These are phyloP conservation scores for Didymodactylos carnosus DNA, from an alignment of 2,888 invertebrate genomes.

Conservation along the genomic window DNA sequence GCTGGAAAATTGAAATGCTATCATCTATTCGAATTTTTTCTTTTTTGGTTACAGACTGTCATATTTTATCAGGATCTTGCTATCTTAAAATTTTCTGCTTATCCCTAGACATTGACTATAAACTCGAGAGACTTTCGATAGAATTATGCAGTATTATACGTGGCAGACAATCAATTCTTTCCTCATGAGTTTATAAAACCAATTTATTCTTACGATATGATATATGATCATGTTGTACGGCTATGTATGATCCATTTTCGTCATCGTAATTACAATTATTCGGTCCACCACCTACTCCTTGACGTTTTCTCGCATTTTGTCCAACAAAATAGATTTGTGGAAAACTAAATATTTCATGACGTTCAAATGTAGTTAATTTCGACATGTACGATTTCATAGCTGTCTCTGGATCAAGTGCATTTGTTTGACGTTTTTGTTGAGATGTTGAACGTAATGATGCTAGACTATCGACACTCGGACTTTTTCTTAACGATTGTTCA, in stretches of 20 bases:
- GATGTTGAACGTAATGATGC: neutral
- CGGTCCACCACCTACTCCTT: slow-evolving; percentile 52
- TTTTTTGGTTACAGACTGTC: no score
- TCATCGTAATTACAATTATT: slow-evolving; percentile 92
- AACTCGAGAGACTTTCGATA: no score
- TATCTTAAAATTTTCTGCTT: no score
- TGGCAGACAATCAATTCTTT: no score
- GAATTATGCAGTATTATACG: no score
- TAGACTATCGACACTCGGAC: slow-evolving; percentile 3
- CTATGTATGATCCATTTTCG: slow-evolving; percentile 90
- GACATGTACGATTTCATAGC: slow-evolving; percentile 39
- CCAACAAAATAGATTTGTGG: slow-evolving; percentile 77
- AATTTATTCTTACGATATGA: no score
- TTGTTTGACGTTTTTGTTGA: neutral
- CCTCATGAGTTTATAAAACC: no score
- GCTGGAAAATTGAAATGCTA: no score
- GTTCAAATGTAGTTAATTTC: slow-evolving; percentile 84
- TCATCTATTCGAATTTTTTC: no score
- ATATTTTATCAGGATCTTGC: no score
- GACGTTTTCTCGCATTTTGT: slow-evolving; percentile 76
- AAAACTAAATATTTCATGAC: slow-evolving; percentile 82
- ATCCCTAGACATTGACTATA: no score
- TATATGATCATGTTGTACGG: slow-evolving; percentile 91
- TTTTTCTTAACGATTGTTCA: neutral
- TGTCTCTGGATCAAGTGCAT: slow-evolving; percentile 15